Conservation (phyloP, 2,888 invertebrate genomes). For the Rhagium mordax region DNA sequence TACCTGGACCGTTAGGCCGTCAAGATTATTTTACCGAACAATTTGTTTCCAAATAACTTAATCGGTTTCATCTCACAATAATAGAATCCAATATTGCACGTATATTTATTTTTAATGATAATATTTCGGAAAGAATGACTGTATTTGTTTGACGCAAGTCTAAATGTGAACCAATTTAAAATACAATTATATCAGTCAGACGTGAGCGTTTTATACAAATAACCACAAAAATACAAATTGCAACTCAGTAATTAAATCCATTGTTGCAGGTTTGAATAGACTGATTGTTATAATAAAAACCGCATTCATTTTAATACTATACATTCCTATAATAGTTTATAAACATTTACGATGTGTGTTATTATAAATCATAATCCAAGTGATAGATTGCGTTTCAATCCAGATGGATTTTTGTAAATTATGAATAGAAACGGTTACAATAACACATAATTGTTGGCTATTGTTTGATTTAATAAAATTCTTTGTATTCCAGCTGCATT, state of each 20-base stretch:
- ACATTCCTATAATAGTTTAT: neutral
- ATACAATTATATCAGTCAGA: slow-evolving; percentile 2
- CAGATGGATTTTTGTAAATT: slow-evolving; percentile 8
- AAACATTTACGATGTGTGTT: slow-evolving; percentile 17
- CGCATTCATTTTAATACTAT: neutral
- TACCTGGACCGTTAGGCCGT: neutral
- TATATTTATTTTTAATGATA: neutral
- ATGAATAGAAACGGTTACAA: slow-evolving; percentile 40
- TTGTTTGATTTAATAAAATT: slow-evolving; percentile 55
- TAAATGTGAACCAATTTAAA: slow-evolving; percentile 9
- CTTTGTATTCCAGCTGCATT: slow-evolving; percentile 49
- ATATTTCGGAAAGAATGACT: neutral
- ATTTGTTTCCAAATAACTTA: neutral
- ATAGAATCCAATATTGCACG: neutral
- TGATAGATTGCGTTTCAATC: slow-evolving; percentile 36
- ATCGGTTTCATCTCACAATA: neutral
- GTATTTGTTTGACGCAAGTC: slow-evolving; percentile 8
- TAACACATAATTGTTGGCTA: slow-evolving; percentile 49
- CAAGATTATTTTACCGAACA: neutral
- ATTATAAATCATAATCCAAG: slow-evolving; percentile 27
- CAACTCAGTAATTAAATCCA: slow-evolving; percentile 1
- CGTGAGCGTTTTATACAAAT: neutral
- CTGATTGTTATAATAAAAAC: slow-evolving; percentile 3
- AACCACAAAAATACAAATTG: neutral
- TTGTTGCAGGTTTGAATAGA: slow-evolving; percentile 13